Conservation (phyloP, 2,888 invertebrate species). For the Spodoptera littoralis region DNA sequence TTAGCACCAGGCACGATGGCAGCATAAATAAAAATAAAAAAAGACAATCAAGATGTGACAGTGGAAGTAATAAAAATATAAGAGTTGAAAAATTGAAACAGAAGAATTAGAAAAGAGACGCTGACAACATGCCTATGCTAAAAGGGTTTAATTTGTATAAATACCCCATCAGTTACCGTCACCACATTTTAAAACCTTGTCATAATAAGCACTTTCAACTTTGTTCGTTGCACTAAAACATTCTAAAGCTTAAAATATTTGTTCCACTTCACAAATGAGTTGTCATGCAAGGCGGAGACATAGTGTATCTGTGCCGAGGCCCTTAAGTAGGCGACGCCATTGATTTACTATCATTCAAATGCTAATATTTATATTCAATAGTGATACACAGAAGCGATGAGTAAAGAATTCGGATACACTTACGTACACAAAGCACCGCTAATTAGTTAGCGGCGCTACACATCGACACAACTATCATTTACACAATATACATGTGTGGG, state of each 20-base stretch:
- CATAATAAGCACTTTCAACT: slow-evolving; percentile 29
- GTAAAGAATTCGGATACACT: slow-evolving; percentile 62
- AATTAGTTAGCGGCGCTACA: no score
- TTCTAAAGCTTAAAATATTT: slow-evolving; percentile 45
- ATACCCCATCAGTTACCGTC: slow-evolving; percentile 23
- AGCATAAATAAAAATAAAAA: no score
- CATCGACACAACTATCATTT: no score
- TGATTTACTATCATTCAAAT: slow-evolving; percentile 55
- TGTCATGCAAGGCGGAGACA: slow-evolving; percentile 45
- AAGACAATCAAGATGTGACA: no score
- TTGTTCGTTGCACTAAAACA: slow-evolving; percentile 20
- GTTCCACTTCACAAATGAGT: slow-evolving; percentile 49
- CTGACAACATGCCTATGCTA: no score
- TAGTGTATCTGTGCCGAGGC: slow-evolving; percentile 44
- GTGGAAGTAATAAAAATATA: no score
- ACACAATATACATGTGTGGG: no score
- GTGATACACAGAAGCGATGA: slow-evolving; percentile 52
- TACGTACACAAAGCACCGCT: no score
- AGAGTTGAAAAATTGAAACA: no score
- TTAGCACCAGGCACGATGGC: no score
- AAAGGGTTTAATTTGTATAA: no score
- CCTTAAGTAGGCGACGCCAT: slow-evolving; percentile 50
- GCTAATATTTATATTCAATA: slow-evolving; percentile 60
- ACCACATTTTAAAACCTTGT: slow-evolving; percentile 22
- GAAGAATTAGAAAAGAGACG: no score